Base-by-base conservation (phyloP, 2,888 invertebrate genomes). In the Venusia cambrica region DNA sequence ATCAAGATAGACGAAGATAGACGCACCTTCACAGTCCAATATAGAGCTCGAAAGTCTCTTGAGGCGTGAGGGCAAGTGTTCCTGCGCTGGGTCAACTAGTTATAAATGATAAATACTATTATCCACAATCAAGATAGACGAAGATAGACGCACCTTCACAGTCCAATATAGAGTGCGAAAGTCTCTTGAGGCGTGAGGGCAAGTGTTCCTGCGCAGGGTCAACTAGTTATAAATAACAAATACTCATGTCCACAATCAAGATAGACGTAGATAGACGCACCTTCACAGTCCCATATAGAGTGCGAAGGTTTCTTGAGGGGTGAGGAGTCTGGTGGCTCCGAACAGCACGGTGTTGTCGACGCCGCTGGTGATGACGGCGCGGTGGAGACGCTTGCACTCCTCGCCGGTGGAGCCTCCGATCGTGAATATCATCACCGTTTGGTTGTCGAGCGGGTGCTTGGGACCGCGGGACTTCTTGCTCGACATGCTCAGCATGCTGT, bases 321-420 rank as follows among this genome's bases (percentile, higher is more conserved):
- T 73, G 2, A 78, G 72, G 4, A 87, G 49, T 31, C 72, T 68
- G 0, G 84, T 85, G 1, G 80, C 64, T 0, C 85, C 88, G 1
- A 88, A 64, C 0, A 83, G 44, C 4, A 87, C 70, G 0, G 74
- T 68, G 14, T 78, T 78, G 43, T 87, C 87, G 0, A 83, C 68
- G 0, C 87, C 88, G 28, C 87, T 87, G 1, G 83, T 87, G 39
- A 87, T 84, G 2, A 85, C 75, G 1, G 71, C 70, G 1, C 84
- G 72, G 37, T 89, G 84, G 0, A 90, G 48, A 5, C 83, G 78
- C 55, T 80, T 87, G 41, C 88, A 89, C 67, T 93, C 93, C 38
- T 91, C 90, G 0, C 89, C 88, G 0, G 92, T 91, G 2, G 92
- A 73, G 3, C 93, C 93, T 3, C 93, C 93, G 5, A 93, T 67